Evolutionary conservation across 92 coral and sea anemone species (phyloP), one percentile per base, ranked within the genome.

Genomic region (Bergia sp.): DNA sequence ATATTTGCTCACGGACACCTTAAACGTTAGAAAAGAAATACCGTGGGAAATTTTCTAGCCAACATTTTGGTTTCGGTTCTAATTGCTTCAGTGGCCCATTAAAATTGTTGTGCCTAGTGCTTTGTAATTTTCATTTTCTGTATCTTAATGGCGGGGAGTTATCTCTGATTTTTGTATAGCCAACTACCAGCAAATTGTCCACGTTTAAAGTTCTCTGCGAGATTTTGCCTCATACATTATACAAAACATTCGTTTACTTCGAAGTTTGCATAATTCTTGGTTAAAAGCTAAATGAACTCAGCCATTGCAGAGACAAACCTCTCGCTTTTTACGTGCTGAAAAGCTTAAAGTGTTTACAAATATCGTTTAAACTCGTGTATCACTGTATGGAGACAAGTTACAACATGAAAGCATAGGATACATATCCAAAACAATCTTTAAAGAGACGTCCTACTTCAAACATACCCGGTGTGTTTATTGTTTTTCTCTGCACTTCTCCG

Each of bases 401-500:
- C 42, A 36, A 84, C 87, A 55, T 74, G 79, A 84, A 84, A 84
- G 87, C 42, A 44, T 21, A 84, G 39, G 23, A 37, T 67, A 65
- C 71, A 84, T 16, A 84, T 71, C 78, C 20, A 71, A 79, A 84
- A 84, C 87, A 84, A 47, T 36, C 87, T 66, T 72, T 71, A 71
- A 84, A 84, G 77, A 84, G 87, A 23, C 79, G 49, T 84, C 79
- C 78, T 49, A 84, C 87, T 84, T 84, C 87, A 84, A 84, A 84
- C 87, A 49, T 47, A 38, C 79, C 87, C 65, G 79, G 67, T 50
- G 36, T 84, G 87, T 84, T 84, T 84, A 84, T 69, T 84, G 87
- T 84, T 84, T 69, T 84, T 79, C 23, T 84, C 43, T 16, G 43
- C 87, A 43, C 87, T 72, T 16, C 44, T 67, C 50, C 71, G 18